phyloP scores from a whole-genome alignment of 1,140 invertebrate species.

The Manduca sexta region DNA sequence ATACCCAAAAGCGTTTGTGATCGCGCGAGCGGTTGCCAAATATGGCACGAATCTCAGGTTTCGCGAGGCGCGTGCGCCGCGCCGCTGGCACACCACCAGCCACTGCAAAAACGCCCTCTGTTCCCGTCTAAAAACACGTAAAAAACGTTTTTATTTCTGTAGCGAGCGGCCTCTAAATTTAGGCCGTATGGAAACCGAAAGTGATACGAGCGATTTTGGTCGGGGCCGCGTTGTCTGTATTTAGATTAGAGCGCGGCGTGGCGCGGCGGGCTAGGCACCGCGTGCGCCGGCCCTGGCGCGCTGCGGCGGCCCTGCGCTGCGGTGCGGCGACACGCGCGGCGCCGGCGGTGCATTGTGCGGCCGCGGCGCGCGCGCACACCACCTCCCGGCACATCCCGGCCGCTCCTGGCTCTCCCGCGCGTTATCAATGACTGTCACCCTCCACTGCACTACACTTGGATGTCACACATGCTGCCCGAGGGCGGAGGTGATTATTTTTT shows the following conservation, averaged over 20 bases:
- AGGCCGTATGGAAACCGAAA: constrained; percentile 67
- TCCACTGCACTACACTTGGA: constrained; percentile 35
- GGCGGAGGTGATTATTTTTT: constrained; percentile 49
- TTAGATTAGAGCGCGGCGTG: constrained; percentile 55
- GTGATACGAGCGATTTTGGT: constrained; percentile 67
- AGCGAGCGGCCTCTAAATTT: constrained; percentile 67
- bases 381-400: background rate
- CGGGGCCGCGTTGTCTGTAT: constrained; percentile 61
- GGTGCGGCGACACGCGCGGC: background rate
- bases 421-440: constrained; percentile 16
- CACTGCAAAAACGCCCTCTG: constrained; percentile 44
- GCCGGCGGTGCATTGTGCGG: constrained; percentile 14
- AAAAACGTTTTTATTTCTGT: constrained; percentile 69
- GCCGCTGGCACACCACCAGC: constrained; percentile 45
- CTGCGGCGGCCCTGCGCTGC: background rate
- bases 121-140: constrained; percentile 69
- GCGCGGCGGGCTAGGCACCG: constrained; percentile 17
- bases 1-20: constrained; percentile 60
- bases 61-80: constrained; percentile 31
- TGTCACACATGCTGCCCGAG: constrained; percentile 62
- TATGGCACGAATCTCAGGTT: constrained; percentile 65
- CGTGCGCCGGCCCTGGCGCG: constrained; percentile 6
- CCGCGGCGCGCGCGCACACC: constrained; percentile 6
- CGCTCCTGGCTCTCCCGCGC: background rate
- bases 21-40: constrained; percentile 50